These are phyloP conservation scores for Hyles lineata DNA, from an alignment of 2,888 invertebrate genomes.

Conservation along the genomic window DNA sequence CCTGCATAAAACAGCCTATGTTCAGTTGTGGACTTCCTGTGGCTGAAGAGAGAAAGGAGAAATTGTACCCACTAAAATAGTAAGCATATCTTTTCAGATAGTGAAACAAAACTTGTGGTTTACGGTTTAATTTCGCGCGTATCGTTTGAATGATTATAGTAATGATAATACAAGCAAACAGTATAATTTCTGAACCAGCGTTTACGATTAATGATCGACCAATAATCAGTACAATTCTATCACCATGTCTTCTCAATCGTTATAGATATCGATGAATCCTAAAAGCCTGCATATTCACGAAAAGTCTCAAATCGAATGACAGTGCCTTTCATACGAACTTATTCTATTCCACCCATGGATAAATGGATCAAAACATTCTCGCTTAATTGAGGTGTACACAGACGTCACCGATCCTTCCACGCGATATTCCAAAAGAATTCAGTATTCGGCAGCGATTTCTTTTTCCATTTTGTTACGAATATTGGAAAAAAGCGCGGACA, in stretches of 20 bases:
- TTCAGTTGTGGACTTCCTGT: too few species aligned
- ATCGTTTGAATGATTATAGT: too few species aligned
- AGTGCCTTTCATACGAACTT: not conserved
- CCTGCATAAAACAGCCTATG: too few species aligned
- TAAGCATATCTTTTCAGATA: too few species aligned
- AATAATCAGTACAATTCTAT: not conserved
- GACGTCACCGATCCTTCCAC: constrained; percentile 25
- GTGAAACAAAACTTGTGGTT: too few species aligned
- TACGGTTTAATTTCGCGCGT: too few species aligned
- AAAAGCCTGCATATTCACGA: not conserved
- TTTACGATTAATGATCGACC: too few species aligned
- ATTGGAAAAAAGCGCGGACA: constrained; percentile 35
- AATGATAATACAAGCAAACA: too few species aligned
- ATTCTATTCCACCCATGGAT: not conserved
- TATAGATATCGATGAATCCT: not conserved
- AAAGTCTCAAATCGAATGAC: not conserved
- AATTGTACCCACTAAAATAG: too few species aligned
- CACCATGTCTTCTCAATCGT: not conserved
- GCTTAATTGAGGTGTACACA: constrained; percentile 26
- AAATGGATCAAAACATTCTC: constrained; percentile 23
- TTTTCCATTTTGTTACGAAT: constrained; percentile 29
- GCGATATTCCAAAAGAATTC: constrained; percentile 28
- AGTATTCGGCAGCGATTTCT: not conserved
- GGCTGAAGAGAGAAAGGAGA: too few species aligned
- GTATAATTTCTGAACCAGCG: too few species aligned